Percentiles rank a stretch among this genome's conserved stretches.
These are phyloP conservation scores for Scolopax mira DNA, from an alignment of 2,113 vertebrate genomes.

Conservation along the genomic window DNA sequence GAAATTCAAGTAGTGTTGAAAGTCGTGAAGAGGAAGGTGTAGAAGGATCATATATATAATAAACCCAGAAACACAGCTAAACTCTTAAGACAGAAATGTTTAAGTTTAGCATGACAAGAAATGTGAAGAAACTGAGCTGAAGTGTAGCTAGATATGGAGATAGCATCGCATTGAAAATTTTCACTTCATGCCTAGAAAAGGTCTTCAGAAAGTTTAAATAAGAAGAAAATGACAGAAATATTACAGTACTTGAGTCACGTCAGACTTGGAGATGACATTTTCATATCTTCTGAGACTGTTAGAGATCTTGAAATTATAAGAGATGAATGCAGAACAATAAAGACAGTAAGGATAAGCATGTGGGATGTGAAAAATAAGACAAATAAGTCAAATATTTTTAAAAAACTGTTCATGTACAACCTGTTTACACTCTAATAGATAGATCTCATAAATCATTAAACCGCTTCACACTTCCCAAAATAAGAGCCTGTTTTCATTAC, in stretches of 20 bases:
- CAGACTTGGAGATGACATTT: constrained; percentile 4
- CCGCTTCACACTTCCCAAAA: not conserved
- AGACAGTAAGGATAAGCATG: not conserved
- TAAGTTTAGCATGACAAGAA: constrained; percentile 22
- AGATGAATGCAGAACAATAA: not conserved
- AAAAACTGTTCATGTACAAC: not conserved
- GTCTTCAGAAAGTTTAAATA: constrained; percentile 23
- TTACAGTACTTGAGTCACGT: not conserved
- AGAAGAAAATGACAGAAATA: constrained; percentile 15
- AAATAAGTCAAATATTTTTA: not conserved
- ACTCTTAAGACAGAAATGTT: constrained; percentile 17
- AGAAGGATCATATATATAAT: not conserved
- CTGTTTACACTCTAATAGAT: not conserved
- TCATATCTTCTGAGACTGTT: not conserved
- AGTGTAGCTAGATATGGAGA: constrained; percentile 5
- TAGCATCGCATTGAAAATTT: not conserved
- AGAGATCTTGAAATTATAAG: not conserved
- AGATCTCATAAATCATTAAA: not conserved
- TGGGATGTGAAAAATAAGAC: not conserved
- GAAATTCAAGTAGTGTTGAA: constrained; percentile 36
- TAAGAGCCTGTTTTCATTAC: not conserved
- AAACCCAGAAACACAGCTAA: constrained; percentile 9
- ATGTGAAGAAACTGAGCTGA: constrained; percentile 38
- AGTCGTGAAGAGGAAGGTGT: constrained; percentile 25
- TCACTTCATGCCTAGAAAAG: constrained; percentile 3